These are phyloP conservation scores for Acinonyx jubatus DNA, from an alignment of 2,113 vertebrate genomes.

Conservation along the genomic window DNA sequence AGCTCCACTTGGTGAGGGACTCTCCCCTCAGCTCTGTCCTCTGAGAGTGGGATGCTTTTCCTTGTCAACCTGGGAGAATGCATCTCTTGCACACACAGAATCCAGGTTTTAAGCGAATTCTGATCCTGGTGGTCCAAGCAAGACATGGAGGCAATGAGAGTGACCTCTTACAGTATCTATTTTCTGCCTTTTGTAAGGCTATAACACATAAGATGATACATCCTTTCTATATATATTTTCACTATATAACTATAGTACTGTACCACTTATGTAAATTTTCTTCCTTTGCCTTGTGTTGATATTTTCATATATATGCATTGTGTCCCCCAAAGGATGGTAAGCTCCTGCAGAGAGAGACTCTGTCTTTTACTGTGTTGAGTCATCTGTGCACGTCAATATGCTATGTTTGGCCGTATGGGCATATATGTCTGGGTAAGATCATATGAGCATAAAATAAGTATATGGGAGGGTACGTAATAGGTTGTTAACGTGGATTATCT, in stretches of 20 bases:
- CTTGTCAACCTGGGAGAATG: background rate
- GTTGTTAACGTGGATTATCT: background rate
- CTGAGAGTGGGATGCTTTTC: background rate
- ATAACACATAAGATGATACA: background rate
- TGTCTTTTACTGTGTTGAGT: background rate
- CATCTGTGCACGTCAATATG: background rate
- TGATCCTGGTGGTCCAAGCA: background rate
- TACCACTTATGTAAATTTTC: background rate
- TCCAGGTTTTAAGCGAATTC: background rate
- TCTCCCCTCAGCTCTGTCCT: background rate
- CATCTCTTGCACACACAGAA: background rate
- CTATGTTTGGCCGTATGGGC: background rate
- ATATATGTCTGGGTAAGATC: background rate
- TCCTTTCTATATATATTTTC: background rate
- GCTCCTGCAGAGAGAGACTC: background rate
- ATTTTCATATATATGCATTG: background rate
- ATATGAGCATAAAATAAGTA: background rate
- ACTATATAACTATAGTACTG: background rate
- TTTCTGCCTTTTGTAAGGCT: background rate
- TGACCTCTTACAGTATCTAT: background rate
- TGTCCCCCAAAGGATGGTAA: background rate
- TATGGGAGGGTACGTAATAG: background rate
- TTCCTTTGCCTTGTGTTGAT: background rate
- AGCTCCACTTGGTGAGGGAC: background rate
- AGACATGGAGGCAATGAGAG: background rate